Percentiles rank a stretch among this genome's conserved stretches.
These are phyloP conservation scores for Sinodicranocentrus sp. DNA, from an alignment of 2,888 invertebrate species.

Conservation along the genomic window DNA sequence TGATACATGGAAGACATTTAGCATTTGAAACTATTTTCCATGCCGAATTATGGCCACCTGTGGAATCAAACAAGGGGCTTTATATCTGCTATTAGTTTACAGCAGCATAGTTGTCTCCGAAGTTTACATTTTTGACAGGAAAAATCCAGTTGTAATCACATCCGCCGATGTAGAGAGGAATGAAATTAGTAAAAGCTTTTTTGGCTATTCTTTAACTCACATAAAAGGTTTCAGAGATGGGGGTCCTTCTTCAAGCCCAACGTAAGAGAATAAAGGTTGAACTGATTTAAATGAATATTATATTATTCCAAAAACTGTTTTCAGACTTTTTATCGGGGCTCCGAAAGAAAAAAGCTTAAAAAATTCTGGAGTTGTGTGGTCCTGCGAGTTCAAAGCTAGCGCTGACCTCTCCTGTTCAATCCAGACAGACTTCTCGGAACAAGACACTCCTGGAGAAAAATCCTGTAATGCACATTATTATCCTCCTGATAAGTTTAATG, in stretches of 20 bases:
- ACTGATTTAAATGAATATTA: not conserved
- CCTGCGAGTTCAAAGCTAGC: not conserved
- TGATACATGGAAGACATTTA: too few relatives aligned
- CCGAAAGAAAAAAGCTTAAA: conserved; percentile 20
- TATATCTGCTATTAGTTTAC: too few relatives aligned
- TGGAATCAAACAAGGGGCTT: too few relatives aligned
- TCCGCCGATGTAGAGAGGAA: not conserved
- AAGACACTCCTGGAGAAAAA: too few relatives aligned
- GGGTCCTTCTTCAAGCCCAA: too few relatives aligned
- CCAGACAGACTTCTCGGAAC: not conserved
- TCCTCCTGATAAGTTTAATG: not conserved
- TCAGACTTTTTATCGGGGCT: conserved; percentile 48
- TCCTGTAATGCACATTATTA: not conserved
- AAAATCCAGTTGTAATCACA: conserved; percentile 21
- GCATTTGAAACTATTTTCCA: too few relatives aligned
- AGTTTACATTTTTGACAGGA: conserved; percentile 10
- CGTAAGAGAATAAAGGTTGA: not conserved
- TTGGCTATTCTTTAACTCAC: conserved; percentile 26
- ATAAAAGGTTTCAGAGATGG: conserved; percentile 8
- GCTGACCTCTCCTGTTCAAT: not conserved
- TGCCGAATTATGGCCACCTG: too few relatives aligned
- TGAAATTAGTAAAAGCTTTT: not conserved
- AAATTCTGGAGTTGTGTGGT: conserved; percentile 55
- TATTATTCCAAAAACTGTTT: not conserved
- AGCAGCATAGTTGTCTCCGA: too few relatives aligned